Percentiles rank a stretch among this genome's conserved stretches.
Conservation (phyloP, 2,113 vertebrate genomes). For the Sigmodon hispidus region DNA sequence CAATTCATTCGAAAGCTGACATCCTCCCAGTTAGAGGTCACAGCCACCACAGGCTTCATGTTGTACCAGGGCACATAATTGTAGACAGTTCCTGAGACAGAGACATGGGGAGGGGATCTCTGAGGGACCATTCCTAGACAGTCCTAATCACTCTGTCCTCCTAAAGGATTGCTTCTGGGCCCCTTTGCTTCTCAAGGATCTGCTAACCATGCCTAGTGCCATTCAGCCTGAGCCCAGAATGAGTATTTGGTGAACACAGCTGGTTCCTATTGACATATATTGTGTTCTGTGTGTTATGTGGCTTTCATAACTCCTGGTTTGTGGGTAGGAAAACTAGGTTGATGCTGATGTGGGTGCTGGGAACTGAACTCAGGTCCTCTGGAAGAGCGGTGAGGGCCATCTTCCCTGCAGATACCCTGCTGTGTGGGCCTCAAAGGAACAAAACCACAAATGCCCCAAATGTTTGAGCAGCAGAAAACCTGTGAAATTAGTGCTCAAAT, state of each 20-base stretch:
- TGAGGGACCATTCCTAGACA: neutral
- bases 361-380: neutral
- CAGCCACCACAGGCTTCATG: conserved; percentile 82
- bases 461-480: conserved; percentile 6
- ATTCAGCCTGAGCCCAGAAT: neutral
- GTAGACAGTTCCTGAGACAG: conserved; percentile 81
- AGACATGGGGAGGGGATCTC: neutral
- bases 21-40: conserved; percentile 85
- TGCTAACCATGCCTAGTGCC: neutral
- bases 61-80: conserved; percentile 85
- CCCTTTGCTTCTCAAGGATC: neutral
- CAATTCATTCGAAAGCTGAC: conserved; percentile 71
- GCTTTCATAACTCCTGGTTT: neutral
- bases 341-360: neutral
- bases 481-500: neutral
- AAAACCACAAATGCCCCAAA: conserved; percentile 18
- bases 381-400: neutral
- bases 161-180: neutral
- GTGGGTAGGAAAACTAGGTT: neutral
- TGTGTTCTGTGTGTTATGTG: rapidly evolving
- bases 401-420: neutral
- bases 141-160: neutral
- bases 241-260: neutral
- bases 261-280: rapidly evolving
- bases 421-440: neutral